Evolutionary conservation across 2,797 vertebrate genomes (phyloP).

Genomic region (Pseudocheirus occidentalis): DNA sequence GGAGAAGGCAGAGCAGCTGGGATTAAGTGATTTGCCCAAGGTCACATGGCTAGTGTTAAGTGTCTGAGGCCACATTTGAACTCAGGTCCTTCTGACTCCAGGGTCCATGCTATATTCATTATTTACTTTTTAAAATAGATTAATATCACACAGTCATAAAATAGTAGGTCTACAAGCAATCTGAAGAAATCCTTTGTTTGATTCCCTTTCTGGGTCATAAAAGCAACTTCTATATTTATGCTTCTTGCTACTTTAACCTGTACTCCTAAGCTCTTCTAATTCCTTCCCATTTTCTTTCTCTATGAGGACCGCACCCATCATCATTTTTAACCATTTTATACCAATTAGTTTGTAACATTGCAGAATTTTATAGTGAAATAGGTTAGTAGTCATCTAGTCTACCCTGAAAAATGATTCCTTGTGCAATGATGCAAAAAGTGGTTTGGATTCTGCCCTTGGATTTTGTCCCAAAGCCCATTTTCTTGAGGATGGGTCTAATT

Average conservation of each 20-base stretch:
- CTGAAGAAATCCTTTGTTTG: neutral
- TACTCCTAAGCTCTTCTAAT: neutral
- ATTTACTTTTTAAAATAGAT: neutral
- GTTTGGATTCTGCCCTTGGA: neutral
- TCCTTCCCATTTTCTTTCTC: neutral
- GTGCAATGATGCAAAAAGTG: neutral
- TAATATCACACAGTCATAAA: neutral
- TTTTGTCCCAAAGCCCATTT: too few species aligned
- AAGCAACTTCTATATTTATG: neutral
- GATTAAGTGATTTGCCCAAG: too few species aligned
- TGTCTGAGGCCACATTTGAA: too few species aligned
- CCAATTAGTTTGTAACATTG: neutral
- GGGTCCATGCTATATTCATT: too few species aligned
- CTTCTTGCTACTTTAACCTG: neutral
- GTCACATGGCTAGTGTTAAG: too few species aligned
- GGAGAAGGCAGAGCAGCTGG: too few species aligned
- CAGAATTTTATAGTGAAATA: neutral
- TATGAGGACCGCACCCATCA: neutral
- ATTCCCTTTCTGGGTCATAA: neutral
- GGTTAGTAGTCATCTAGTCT: neutral
- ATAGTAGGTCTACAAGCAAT: neutral
- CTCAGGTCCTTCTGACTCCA: too few species aligned
- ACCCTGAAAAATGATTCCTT: neutral
- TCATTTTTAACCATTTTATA: neutral
- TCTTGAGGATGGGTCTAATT: too few species aligned